phyloP scores from a whole-genome alignment of 2,888 invertebrate species.

The Meta bourneti region DNA sequence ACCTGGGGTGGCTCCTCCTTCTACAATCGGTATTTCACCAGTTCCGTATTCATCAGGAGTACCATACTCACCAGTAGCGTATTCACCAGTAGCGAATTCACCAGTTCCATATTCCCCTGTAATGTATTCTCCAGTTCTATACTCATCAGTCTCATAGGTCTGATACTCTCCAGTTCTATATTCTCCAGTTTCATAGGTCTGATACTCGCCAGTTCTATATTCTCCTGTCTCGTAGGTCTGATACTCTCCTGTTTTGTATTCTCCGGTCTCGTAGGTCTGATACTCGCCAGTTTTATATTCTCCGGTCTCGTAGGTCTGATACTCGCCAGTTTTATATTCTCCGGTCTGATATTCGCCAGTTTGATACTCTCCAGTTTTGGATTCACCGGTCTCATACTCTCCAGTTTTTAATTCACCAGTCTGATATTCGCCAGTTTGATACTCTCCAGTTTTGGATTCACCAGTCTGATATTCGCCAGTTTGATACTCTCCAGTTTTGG shows the following conservation, averaged over 20 bases:
- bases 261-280: conserved; percentile 6
- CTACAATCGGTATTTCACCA: conserved; percentile 12
- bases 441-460: conserved; percentile 2
- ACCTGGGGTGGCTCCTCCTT: conserved; percentile 6
- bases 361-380: not conserved
- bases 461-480: not conserved
- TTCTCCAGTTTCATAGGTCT: not conserved
- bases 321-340: not conserved
- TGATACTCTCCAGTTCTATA: not conserved
- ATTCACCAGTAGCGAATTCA: conserved; percentile 22
- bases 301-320: not conserved
- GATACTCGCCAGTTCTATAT: not conserved
- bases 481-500: not conserved
- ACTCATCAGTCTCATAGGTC: not conserved
- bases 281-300: not conserved
- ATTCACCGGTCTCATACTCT: conserved; percentile 5
- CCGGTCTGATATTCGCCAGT: not conserved
- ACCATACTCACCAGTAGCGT: conserved; percentile 6
- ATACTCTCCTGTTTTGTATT: not conserved
- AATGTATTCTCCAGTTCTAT: not conserved
- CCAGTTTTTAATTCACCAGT: conserved; percentile 24
- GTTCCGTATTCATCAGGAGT: conserved; percentile 19
- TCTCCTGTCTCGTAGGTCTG: not conserved
- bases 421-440: conserved; percentile 2
- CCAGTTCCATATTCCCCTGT: conserved; percentile 24